Evolutionary conservation across 1,140 invertebrate genomes (phyloP), one percentile per base, ranked within the genome.

Genomic region (Arctopsyche grandis): DNA sequence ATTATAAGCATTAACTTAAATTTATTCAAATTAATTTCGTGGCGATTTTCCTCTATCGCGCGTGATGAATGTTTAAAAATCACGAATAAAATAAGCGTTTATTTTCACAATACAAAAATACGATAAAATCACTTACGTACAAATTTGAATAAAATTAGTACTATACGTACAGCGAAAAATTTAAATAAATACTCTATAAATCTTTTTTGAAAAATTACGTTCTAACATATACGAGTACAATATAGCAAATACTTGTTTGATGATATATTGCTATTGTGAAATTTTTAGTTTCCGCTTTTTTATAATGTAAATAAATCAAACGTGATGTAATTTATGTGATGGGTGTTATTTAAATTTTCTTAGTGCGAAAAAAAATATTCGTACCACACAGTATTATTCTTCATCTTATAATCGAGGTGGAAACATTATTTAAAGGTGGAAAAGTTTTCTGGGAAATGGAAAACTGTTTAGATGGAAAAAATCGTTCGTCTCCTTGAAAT

Each of bases 391-490:
- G 24, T 14, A 52, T 10, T 52, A 52, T 52, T 10, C 48, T 5
- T 66, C 24, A 10, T 14, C 14, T 19, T 22, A 22, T 66, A 66
- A 66, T 66, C 63, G 24, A 66, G 63, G 58, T 63, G 58, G n/a
- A 63, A 63, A 22, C 22, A 21, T 26, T 60, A 5, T 60, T 60
- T 26, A 12, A 26, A n/a, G 19, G 24, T 19, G 24, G n/a, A 66
- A 66, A 66, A 26, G 21, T 26, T 22, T 22, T 60, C 58, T 5
- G 3, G 24, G 22, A 12, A 52, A 19, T 66, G 63, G 22, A 66
- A 66, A 60, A 66, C 24, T 21, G 63, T 29, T 52, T 24, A 12
- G 1, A 29, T 22, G 63, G 63, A 66, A 26, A 66, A 22, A 26
- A 26, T 26, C 24, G 14, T 66, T 66, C 63, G 22, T 60, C 14